Evolutionary conservation across 2,888 invertebrate genomes (phyloP).

Genomic region (Dryococelus australis): DNA sequence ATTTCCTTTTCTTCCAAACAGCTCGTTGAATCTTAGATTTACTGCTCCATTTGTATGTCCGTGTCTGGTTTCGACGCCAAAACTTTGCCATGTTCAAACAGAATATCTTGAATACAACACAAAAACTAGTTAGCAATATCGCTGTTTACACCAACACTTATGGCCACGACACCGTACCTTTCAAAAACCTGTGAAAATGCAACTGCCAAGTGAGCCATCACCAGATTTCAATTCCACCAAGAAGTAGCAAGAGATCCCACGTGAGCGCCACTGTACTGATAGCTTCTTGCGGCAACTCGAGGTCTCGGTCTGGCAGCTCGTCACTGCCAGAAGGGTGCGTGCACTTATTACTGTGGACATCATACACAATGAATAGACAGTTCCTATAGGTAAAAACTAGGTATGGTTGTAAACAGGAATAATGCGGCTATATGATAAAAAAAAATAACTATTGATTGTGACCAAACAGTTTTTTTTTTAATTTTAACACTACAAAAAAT

Average conservation of each 20-base stretch:
- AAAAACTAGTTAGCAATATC: not conserved
- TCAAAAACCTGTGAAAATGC: not conserved
- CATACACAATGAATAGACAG: not conserved
- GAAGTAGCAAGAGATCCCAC: not conserved
- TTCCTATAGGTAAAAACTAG: not conserved
- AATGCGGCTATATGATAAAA: not conserved
- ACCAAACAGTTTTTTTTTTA: no score
- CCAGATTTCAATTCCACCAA: not conserved
- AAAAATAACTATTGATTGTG: no score
- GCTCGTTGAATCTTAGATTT: not conserved
- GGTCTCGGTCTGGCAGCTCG: not conserved
- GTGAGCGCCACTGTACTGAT: not conserved
- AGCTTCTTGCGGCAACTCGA: not conserved
- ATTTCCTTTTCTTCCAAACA: slow-evolving; percentile 1
- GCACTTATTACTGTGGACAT: not conserved
- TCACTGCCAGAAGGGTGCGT: not conserved
- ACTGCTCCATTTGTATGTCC: not conserved
- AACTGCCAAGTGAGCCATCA: not conserved
- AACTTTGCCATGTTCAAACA: not conserved
- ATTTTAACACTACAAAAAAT: no score
- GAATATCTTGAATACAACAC: not conserved
- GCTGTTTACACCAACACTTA: not conserved
- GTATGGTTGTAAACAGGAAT: not conserved
- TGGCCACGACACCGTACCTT: not conserved
- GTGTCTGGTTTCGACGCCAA: not conserved